phyloP scores from a whole-genome alignment of 1,140 invertebrate genomes.

The Drosophila kohkoa region DNA sequence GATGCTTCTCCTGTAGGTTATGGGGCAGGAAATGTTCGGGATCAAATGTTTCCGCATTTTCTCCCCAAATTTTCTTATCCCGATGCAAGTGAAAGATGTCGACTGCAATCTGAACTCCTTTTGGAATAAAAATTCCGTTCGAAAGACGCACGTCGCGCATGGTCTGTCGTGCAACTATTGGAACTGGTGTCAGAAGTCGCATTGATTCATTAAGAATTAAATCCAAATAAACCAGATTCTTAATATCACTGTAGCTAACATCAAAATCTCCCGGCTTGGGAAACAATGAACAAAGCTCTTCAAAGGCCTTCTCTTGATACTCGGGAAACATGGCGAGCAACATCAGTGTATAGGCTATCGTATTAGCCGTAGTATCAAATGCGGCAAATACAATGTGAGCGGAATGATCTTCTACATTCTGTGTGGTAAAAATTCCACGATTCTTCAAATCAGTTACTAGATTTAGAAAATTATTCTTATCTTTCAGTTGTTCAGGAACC shows the following conservation, averaged over 20 bases:
- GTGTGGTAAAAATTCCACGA: constrained; percentile 60
- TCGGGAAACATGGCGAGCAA: constrained; percentile 76
- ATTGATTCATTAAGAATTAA: constrained; percentile 88
- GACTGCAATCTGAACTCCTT: constrained; percentile 64
- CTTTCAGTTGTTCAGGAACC: background rate
- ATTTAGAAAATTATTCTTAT: background rate
- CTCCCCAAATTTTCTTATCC: constrained; percentile 72
- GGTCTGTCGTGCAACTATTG: constrained; percentile 66
- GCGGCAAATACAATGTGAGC: constrained; percentile 77
- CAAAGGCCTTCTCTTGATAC: constrained; percentile 86
- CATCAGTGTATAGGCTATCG: constrained; percentile 64
- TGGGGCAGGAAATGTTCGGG: constrained; percentile 78
- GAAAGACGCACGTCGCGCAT: constrained; percentile 62
- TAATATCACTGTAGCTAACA: constrained; percentile 86
- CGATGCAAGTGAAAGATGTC: constrained; percentile 72
- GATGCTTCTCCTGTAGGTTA: constrained; percentile 64
- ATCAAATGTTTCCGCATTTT: constrained; percentile 73
- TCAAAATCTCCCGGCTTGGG: constrained; percentile 83
- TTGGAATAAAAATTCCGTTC: constrained; percentile 64
- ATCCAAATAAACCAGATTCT: constrained; percentile 88
- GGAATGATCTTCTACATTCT: constrained; percentile 67
- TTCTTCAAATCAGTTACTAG: constrained; percentile 49
- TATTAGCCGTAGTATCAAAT: constrained; percentile 80
- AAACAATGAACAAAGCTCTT: constrained; percentile 88
- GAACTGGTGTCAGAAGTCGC: constrained; percentile 83